Conservation (phyloP, 35 echinoderm and acorn worm genomes). For the Eucidaris tribuloides region DNA sequence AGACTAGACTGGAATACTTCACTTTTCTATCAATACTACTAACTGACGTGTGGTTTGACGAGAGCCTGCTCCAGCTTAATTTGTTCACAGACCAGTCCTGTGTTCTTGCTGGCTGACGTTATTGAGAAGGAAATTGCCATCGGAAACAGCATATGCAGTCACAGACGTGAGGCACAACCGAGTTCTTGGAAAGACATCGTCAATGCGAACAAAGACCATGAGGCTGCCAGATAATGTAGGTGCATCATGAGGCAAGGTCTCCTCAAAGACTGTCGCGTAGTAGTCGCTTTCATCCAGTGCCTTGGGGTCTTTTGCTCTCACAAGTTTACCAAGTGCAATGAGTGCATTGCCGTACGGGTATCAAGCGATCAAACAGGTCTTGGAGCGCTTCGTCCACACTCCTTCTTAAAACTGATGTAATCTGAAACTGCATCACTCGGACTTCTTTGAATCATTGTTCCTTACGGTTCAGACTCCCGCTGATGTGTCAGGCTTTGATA, state of each 20-base stretch:
- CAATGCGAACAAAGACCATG: slow-evolving; percentile 69
- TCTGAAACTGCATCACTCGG: slow-evolving; percentile 65
- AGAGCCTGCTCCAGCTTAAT: slow-evolving; percentile 88
- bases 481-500: too few species aligned
- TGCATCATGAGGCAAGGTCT: slow-evolving; percentile 77
- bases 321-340: slow-evolving; percentile 54
- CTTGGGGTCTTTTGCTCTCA: slow-evolving; percentile 60
- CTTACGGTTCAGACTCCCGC: too few species aligned
- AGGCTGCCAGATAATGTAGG: slow-evolving; percentile 78
- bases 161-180: slow-evolving; percentile 75
- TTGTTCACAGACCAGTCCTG: slow-evolving; percentile 43
- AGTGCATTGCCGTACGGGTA: slow-evolving; percentile 80
- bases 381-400: slow-evolving; percentile 73
- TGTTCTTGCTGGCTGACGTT: too few species aligned
- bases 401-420: too few species aligned
- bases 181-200: slow-evolving; percentile 48
- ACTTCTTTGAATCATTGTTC: too few species aligned
- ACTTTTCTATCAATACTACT: too few species aligned
- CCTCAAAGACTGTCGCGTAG: slow-evolving; percentile 62
- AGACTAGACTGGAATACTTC: too few species aligned
- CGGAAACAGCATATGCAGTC: neutral
- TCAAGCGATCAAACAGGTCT: slow-evolving; percentile 83
- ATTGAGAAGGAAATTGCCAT: too few species aligned
- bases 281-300: slow-evolving; percentile 73
- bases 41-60: too few species aligned